Conservation (phyloP, 2,888 invertebrate species). For the Cartodere bifasciata region DNA sequence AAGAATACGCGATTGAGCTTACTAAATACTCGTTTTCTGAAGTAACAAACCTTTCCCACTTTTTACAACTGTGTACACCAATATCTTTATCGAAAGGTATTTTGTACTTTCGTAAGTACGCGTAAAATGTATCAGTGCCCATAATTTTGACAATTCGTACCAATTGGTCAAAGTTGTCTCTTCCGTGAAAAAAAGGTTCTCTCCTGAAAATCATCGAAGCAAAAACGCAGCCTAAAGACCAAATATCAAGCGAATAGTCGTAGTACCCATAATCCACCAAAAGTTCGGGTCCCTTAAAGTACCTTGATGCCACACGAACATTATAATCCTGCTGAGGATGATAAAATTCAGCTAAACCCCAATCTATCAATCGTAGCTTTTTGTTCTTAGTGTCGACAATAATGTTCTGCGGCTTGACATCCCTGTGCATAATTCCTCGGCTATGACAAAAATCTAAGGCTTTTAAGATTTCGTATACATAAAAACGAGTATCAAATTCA, state of each 20-base stretch:
- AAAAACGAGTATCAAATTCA: slow-evolving; percentile 32
- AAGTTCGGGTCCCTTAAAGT: slow-evolving; percentile 33
- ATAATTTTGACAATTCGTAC: slow-evolving; percentile 31
- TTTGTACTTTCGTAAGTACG: slow-evolving; percentile 30
- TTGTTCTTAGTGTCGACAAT: slow-evolving; percentile 29
- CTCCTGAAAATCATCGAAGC: slow-evolving; percentile 33
- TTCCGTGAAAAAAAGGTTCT: slow-evolving; percentile 33
- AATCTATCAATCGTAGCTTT: slow-evolving; percentile 30
- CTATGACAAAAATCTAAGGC: slow-evolving; percentile 34
- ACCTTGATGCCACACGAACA: slow-evolving; percentile 32
- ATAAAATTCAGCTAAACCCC: slow-evolving; percentile 34
- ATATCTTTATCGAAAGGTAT: slow-evolving; percentile 24
- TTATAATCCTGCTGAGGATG: slow-evolving; percentile 33
- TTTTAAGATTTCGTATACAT: slow-evolving; percentile 35
- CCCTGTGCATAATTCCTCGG: slow-evolving; percentile 33
- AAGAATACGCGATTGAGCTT: slow-evolving; percentile 29
- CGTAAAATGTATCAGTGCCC: slow-evolving; percentile 27
- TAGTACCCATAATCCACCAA: slow-evolving; percentile 32
- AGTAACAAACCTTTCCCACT: slow-evolving; percentile 32
- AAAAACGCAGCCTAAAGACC: slow-evolving; percentile 34
- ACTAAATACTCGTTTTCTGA: slow-evolving; percentile 32
- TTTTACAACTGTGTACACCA: slow-evolving; percentile 27
- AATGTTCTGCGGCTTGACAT: slow-evolving; percentile 34
- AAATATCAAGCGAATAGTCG: slow-evolving; percentile 34
- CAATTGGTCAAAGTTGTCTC: slow-evolving; percentile 32